Evolutionary conservation across 2,113 vertebrate genomes (phyloP).

Genomic region (Caranx melampygus): DNA sequence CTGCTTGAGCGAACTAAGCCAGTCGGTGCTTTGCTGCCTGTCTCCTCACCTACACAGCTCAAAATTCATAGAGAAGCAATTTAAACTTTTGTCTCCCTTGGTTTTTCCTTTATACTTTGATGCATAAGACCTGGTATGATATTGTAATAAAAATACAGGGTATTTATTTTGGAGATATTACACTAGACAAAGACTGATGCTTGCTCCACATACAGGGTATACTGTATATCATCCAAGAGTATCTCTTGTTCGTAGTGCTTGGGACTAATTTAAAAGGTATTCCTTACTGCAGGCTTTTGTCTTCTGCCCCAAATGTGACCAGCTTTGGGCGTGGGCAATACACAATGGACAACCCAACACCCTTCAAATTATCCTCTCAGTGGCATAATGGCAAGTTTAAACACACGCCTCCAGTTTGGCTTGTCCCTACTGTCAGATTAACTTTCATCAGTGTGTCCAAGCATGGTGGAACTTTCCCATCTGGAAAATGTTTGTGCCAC

Average conservation of each 20-base stretch:
- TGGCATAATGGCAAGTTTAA: conserved; percentile 52
- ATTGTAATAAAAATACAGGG: not conserved
- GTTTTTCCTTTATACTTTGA: conserved; percentile 50
- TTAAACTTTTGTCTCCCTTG: conserved; percentile 68
- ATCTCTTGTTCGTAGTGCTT: not conserved
- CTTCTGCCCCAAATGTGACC: not conserved
- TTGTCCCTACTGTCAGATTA: conserved; percentile 63
- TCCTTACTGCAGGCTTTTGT: not conserved
- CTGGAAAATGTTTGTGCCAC: conserved; percentile 36
- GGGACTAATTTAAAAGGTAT: not conserved
- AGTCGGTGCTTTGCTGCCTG: conserved; percentile 43
- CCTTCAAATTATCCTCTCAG: conserved; percentile 56
- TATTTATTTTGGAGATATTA: conserved; percentile 2
- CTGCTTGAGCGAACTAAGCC: conserved; percentile 51
- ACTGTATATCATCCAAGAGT: not conserved
- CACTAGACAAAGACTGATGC: not conserved
- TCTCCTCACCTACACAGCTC: conserved; percentile 60
- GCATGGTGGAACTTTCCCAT: conserved; percentile 29
- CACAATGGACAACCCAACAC: conserved; percentile 34
- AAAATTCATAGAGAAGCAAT: conserved; percentile 64
- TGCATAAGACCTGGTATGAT: conserved; percentile 4
- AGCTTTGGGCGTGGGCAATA: conserved; percentile 17
- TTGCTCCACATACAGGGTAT: not conserved
- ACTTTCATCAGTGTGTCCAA: conserved; percentile 58
- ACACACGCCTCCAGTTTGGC: conserved; percentile 56